These are phyloP conservation scores for Protomyctophum bolini DNA, from an alignment of 2,113 vertebrate species.

Conservation along the genomic window DNA sequence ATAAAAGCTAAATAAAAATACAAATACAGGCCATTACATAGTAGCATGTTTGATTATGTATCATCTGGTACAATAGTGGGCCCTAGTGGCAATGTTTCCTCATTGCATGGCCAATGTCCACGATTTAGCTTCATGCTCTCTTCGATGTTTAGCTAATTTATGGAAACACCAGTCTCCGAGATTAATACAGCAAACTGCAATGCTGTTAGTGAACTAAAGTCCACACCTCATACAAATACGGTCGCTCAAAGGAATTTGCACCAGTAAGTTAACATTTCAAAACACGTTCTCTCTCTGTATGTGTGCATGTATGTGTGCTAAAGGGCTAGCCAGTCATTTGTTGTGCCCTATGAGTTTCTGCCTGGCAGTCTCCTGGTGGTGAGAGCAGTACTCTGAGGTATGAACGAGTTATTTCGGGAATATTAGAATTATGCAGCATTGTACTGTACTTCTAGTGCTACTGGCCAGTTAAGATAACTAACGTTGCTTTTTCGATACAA, in stretches of 20 bases:
- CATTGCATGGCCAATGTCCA: constrained; percentile 44
- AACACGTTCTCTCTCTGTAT: constrained; percentile 18
- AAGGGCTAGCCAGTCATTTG: not conserved
- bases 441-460: no score
- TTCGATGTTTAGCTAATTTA: constrained; percentile 54
- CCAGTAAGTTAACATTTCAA: constrained; percentile 55
- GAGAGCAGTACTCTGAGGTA: no score
- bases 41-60: no score
- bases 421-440: no score
- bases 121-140: constrained; percentile 49
- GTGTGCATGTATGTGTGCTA: constrained; percentile 14
- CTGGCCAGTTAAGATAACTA: no score
- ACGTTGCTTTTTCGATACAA: no score
- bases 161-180: constrained; percentile 39
- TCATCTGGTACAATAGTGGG: constrained; percentile 36
- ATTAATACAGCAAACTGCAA: constrained; percentile 11
- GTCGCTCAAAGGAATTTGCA: constrained; percentile 18
- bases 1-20: no score
- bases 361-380: no score
- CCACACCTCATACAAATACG: constrained; percentile 35
- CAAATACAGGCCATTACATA: no score
- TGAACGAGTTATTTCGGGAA: not conserved
- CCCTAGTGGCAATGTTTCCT: constrained; percentile 28
- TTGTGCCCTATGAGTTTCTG: no score
- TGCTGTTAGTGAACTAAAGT: constrained; percentile 50